Percentiles rank a stretch among this genome's conserved stretches.
Conservation (phyloP, 2,888 invertebrate genomes). For the Diaprepes abbreviatus region DNA sequence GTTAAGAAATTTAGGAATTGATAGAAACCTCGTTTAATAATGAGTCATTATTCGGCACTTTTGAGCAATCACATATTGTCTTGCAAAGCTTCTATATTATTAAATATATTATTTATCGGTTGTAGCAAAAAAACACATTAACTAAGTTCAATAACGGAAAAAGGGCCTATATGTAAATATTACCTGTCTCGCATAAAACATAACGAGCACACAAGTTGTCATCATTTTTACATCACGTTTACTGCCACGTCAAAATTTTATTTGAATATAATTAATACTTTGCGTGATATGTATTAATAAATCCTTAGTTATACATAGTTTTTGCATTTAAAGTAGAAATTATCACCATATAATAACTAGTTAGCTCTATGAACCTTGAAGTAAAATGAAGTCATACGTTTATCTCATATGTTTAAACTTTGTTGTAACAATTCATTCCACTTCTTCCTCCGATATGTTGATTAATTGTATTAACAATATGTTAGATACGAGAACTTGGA, state of each 20-base stretch:
- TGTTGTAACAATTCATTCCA: not conserved
- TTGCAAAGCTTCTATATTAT: no score
- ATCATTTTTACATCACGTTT: not conserved
- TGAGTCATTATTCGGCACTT: no score
- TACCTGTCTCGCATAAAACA: not conserved
- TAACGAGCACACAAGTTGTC: conserved; percentile 5
- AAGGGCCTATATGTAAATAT: not conserved
- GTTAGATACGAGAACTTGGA: not conserved
- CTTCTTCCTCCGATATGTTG: not conserved
- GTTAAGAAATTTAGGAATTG: no score
- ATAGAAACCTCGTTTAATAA: no score
- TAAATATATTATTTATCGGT: no score
- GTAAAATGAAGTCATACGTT: not conserved
- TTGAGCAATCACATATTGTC: no score
- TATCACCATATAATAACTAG: no score
- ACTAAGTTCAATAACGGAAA: no score
- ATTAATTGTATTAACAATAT: not conserved
- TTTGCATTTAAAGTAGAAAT: not conserved
- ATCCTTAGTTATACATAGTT: not conserved
- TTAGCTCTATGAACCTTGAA: not conserved
- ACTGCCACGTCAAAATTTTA: no score
- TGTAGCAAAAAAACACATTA: no score
- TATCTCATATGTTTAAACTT: not conserved
- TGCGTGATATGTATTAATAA: not conserved
- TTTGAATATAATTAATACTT: conserved; percentile 7